Evolutionary conservation across 2,113 vertebrate species (phyloP).

Genomic region (Morone saxatilis): DNA sequence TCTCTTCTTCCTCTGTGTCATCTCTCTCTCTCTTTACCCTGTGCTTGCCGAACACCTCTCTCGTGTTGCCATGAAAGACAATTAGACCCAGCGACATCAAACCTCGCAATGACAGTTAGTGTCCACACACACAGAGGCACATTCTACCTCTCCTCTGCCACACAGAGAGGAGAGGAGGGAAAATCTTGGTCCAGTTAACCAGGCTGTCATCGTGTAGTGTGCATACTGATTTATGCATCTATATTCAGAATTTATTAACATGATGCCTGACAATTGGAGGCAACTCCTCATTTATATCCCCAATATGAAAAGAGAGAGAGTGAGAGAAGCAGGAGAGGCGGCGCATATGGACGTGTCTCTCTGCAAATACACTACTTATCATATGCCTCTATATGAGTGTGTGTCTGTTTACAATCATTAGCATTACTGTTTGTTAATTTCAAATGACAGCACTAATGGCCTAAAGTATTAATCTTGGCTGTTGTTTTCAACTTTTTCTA

Average conservation of each 20-base stretch:
- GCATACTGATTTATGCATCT: constrained; percentile 85
- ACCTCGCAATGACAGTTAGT: constrained; percentile 91
- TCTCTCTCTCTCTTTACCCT: constrained; percentile 84
- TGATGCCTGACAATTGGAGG: constrained; percentile 83
- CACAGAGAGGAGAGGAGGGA: constrained; percentile 14
- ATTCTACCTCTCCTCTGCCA: not conserved
- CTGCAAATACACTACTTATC: not conserved
- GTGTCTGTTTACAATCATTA: not conserved
- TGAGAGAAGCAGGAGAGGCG: constrained; percentile 38
- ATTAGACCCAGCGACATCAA: constrained; percentile 94
- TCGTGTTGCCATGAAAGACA: constrained; percentile 95
- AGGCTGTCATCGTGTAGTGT: not conserved
- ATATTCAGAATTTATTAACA: constrained; percentile 89
- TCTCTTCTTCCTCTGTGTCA: constrained; percentile 69
- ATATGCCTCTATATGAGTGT: not conserved
- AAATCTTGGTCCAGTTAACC: not conserved
- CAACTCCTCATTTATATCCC: constrained; percentile 65
- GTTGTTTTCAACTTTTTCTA: not conserved
- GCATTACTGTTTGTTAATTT: not conserved
- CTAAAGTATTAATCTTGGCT: not conserved
- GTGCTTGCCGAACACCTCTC: constrained; percentile 73
- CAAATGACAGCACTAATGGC: not conserved
- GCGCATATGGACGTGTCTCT: constrained; percentile 2
- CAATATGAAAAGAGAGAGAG: constrained; percentile 18
- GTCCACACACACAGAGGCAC: constrained; percentile 17